These are phyloP conservation scores for Falcaria lacertinaria DNA, from an alignment of 2,888 invertebrate genomes.

Conservation along the genomic window DNA sequence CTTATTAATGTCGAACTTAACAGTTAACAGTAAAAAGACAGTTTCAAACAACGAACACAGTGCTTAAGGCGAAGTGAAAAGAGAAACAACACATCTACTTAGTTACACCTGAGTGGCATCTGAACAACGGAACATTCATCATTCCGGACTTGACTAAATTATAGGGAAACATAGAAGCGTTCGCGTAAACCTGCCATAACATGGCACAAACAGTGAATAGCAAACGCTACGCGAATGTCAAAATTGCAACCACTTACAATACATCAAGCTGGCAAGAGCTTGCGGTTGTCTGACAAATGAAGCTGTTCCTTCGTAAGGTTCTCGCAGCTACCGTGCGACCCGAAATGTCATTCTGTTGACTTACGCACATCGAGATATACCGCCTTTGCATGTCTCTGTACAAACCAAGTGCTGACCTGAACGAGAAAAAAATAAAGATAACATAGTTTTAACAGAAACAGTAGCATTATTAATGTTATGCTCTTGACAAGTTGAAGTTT, in stretches of 20 bases:
- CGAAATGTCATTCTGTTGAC: constrained; percentile 21
- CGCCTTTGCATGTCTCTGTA: not conserved
- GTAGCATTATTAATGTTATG: not conserved
- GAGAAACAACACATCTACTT: constrained; percentile 27
- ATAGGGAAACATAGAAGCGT: constrained; percentile 49
- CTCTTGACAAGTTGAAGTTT: not conserved
- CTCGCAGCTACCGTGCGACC: constrained; percentile 40
- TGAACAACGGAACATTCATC: constrained; percentile 47
- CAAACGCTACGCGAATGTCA: constrained; percentile 55
- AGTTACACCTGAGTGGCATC: constrained; percentile 20
- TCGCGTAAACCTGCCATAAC: constrained; percentile 21
- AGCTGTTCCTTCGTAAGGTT: constrained; percentile 46
- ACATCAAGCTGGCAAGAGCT: constrained; percentile 43
- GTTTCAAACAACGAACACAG: not conserved
- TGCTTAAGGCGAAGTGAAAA: constrained; percentile 12
- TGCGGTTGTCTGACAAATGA: constrained; percentile 73
- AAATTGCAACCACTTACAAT: constrained; percentile 61
- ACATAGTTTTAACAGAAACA: not conserved
- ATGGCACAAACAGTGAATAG: constrained; percentile 32
- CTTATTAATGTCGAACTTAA: not conserved
- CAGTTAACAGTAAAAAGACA: not conserved
- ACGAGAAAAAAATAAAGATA: not conserved
- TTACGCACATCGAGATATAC: constrained; percentile 1
- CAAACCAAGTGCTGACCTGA: not conserved
- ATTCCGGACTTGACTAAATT: constrained; percentile 38